Conservation (phyloP, 1,140 invertebrate genomes). For the Aphelinus certus region DNA sequence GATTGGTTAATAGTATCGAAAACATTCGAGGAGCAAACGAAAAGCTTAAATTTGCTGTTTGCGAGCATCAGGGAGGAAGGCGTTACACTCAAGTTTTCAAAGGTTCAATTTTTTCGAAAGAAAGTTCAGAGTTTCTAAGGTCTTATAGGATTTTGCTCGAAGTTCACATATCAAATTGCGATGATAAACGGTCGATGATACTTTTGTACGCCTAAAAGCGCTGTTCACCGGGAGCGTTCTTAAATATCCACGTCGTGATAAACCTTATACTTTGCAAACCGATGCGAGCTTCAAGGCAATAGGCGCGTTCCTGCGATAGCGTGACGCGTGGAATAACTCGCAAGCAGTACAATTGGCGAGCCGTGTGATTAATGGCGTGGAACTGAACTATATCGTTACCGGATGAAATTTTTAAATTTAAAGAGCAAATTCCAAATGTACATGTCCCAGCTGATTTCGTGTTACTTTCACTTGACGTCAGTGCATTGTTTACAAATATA, state of each 20-base stretch:
- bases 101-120: no score
- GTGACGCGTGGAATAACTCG: not conserved
- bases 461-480: no score
- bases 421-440: no score
- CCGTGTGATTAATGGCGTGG: not conserved
- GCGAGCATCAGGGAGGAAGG: no score
- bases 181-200: slow-evolving; percentile 2
- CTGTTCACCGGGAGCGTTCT: slow-evolving; percentile 22
- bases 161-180: slow-evolving; percentile 9
- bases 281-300: not conserved
- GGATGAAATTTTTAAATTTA: not conserved
- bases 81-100: no score
- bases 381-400: slow-evolving; percentile 1
- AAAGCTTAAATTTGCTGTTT: no score
- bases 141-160: slow-evolving; percentile 19
- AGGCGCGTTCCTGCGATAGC: slow-evolving; percentile 16
- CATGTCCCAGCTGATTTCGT: no score
- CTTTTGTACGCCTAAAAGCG: slow-evolving; percentile 13
- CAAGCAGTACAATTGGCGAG: not conserved
- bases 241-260: slow-evolving; percentile 17
- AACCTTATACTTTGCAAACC: no score
- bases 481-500: no score
- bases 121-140: slow-evolving; percentile 11
- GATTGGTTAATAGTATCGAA: no score
- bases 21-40: no score